Conservation (phyloP, 1,140 invertebrate genomes). For the Drosophila lini region DNA sequence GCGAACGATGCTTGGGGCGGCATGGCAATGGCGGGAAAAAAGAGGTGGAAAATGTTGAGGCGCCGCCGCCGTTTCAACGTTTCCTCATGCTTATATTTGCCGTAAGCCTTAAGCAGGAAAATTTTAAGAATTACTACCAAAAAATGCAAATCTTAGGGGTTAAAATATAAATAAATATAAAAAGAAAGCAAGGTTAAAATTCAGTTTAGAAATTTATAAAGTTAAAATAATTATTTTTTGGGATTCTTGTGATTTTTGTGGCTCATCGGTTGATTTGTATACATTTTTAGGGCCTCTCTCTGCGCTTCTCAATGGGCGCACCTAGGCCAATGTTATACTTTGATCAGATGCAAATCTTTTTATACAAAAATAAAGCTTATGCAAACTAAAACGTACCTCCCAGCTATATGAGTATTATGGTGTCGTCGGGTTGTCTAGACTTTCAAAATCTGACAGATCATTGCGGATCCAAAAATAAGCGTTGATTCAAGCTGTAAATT, state of each 20-base stretch:
- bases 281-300: slow-evolving; percentile 5
- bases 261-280: neutral
- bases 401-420: slow-evolving; percentile 4
- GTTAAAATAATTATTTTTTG: neutral
- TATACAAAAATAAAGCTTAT: neutral
- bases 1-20: slow-evolving; percentile 63
- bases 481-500: slow-evolving; percentile 53
- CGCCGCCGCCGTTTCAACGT: slow-evolving; percentile 40
- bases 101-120: neutral
- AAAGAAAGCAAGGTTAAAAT: neutral
- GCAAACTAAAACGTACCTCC: slow-evolving; percentile 15
- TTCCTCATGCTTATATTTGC: slow-evolving; percentile 30
- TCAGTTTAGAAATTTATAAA: too few relatives aligned
- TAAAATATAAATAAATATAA: neutral
- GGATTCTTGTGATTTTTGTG: neutral
- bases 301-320: slow-evolving; percentile 2
- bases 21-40: slow-evolving; percentile 41
- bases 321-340: slow-evolving; percentile 16
- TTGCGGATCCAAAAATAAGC: slow-evolving; percentile 66
- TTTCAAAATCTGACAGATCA: slow-evolving; percentile 56
- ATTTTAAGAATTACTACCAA: slow-evolving; percentile 12
- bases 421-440: slow-evolving; percentile 64
- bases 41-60: slow-evolving; percentile 37
- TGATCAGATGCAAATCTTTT: slow-evolving; percentile 42
- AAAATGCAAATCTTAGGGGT: slow-evolving; percentile 1